Evolutionary conservation across 2,113 vertebrate genomes (phyloP).

Genomic region (Chlorodrepanis virens): DNA sequence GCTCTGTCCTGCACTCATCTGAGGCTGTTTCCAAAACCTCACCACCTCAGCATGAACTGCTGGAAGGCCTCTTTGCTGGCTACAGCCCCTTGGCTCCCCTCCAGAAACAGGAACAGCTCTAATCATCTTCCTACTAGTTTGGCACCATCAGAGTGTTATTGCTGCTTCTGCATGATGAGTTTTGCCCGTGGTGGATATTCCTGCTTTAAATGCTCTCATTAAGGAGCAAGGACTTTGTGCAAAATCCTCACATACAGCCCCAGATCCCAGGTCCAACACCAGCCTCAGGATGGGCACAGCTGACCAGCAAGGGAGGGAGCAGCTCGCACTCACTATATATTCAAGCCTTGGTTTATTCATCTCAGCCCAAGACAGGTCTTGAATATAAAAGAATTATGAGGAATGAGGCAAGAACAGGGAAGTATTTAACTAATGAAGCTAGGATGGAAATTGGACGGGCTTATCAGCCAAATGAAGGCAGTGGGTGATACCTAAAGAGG

Average conservation of each 20-base stretch:
- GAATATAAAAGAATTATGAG: not conserved
- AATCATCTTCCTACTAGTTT: slow-evolving; percentile 44
- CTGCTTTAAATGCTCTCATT: not conserved
- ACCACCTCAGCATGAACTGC: not conserved
- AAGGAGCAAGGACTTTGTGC: not conserved
- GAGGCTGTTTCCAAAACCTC: not conserved
- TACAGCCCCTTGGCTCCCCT: slow-evolving; percentile 15
- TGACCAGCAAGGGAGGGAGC: not conserved
- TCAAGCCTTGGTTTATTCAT: not conserved
- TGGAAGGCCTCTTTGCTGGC: slow-evolving; percentile 28
- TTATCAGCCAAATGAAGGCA: not conserved
- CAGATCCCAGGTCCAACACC: not conserved
- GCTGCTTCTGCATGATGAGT: slow-evolving; percentile 36
- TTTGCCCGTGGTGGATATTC: not conserved
- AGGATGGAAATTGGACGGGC: not conserved
- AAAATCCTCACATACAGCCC: not conserved
- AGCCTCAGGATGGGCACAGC: not conserved
- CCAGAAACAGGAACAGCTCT: slow-evolving; percentile 34
- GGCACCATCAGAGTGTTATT: slow-evolving; percentile 9
- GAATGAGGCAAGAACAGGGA: not conserved
- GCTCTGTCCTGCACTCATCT: not conserved
- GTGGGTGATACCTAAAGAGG: not conserved
- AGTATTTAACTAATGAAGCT: not conserved
- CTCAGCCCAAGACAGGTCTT: not conserved
- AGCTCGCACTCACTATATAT: not conserved